Conservation (phyloP, 30 jellyfish, hydroid and myxozoan genomes). For the Morbakka virulenta region DNA sequence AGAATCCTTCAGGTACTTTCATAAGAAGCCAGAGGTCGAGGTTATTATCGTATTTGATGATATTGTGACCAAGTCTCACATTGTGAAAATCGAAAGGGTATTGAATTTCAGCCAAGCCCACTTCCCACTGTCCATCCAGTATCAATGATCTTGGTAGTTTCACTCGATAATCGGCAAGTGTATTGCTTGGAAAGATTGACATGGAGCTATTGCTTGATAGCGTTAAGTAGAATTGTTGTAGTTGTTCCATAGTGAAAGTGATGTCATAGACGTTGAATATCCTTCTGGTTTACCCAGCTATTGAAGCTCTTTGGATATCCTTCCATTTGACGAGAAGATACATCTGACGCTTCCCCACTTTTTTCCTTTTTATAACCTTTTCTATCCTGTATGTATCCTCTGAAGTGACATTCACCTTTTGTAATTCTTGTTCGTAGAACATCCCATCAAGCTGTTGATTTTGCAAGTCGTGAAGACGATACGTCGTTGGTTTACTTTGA, state of each 20-base stretch:
- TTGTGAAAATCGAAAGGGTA: slow-evolving; percentile 2
- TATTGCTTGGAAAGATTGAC: slow-evolving; percentile 20
- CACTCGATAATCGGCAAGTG: slow-evolving; percentile 2
- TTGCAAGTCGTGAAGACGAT: slow-evolving; percentile 15
- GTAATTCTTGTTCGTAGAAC: slow-evolving; percentile 42
- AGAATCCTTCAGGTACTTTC: no score
- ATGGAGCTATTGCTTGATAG: slow-evolving; percentile 22
- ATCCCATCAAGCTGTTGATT: slow-evolving; percentile 12
- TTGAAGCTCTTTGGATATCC: neutral
- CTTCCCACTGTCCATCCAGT: slow-evolving; percentile 8
- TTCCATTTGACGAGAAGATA: neutral
- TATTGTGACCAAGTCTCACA: neutral
- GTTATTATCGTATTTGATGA: no score
- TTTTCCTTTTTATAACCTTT: neutral
- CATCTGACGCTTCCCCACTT: neutral
- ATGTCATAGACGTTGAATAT: no score
- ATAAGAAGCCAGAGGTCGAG: no score
- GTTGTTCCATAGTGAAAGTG: no score
- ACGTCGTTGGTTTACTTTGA: slow-evolving; percentile 1
- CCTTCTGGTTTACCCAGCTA: neutral
- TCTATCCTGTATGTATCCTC: slow-evolving; percentile 9
- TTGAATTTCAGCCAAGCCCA: neutral
- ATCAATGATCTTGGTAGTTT: neutral
- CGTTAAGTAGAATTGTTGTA: neutral
- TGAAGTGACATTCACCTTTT: slow-evolving; percentile 22